A percentile compares a stretch with the other conserved stretches of the same genome.
Conservation (phyloP, 2,888 invertebrate genomes). For the Epistrophella euchroma region DNA sequence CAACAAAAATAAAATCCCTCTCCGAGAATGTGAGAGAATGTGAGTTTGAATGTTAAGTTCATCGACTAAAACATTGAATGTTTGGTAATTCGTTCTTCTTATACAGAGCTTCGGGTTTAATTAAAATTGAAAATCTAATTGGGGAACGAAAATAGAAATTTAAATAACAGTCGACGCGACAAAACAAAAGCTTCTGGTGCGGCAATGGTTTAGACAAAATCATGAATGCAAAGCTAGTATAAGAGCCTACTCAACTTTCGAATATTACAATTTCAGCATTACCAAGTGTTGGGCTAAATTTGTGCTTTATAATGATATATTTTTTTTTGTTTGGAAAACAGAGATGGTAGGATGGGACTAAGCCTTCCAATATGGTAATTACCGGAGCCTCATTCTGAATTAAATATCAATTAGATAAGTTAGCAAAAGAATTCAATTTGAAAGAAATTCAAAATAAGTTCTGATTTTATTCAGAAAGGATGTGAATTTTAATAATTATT, state of each 20-base stretch:
- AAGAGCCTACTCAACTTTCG: background rate
- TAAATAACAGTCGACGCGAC: constrained; percentile 40
- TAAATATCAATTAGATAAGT: background rate
- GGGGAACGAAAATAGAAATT: constrained; percentile 57
- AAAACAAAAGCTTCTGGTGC: constrained; percentile 14
- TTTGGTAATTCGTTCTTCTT: constrained; percentile 16
- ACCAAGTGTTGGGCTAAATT: constrained; percentile 1
- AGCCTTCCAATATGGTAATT: constrained; percentile 5
- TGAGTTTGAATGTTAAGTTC: constrained; percentile 42
- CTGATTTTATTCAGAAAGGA: background rate
- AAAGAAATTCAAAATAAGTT: background rate
- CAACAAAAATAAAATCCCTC: background rate
- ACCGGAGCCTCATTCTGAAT: background rate
- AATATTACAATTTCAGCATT: background rate
- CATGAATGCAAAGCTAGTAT: constrained; percentile 49
- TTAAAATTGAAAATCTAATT: constrained; percentile 67
- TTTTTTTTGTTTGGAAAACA: background rate
- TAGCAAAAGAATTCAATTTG: background rate
- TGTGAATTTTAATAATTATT: background rate
- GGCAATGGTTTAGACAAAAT: constrained; percentile 12
- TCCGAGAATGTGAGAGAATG: background rate
- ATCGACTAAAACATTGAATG: constrained; percentile 12
- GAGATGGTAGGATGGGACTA: background rate
- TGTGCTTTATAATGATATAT: background rate
- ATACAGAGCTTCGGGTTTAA: constrained; percentile 46